A percentile compares a stretch with the other conserved stretches of the same genome.
phyloP scores from a whole-genome alignment of 2,888 invertebrate species.

The Drosophila limbata region DNA sequence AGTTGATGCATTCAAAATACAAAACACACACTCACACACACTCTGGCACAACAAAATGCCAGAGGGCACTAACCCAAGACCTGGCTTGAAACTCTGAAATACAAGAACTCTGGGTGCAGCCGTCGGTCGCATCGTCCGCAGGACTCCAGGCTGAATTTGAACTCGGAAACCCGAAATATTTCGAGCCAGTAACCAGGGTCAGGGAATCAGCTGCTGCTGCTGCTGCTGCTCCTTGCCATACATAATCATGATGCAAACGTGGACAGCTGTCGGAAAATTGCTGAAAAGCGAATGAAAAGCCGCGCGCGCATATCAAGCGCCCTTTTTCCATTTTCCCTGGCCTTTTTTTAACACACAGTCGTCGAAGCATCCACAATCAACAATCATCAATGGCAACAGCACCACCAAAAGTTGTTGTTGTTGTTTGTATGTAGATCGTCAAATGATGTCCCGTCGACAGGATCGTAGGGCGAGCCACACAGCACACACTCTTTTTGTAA shows the following conservation, averaged over 20 bases:
- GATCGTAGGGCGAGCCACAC: conserved; percentile 50
- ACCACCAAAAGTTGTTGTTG: conserved; percentile 34
- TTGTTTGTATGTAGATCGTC: conserved; percentile 63
- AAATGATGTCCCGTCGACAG: conserved; percentile 66
- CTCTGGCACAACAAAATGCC: conserved; percentile 44
- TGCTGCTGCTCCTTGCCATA: conserved; percentile 27
- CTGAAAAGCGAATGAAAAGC: conserved; percentile 76
- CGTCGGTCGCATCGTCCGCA: conserved; percentile 42
- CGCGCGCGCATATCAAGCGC: conserved; percentile 53
- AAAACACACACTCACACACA: conserved; percentile 25
- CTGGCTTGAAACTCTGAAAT: conserved; percentile 58
- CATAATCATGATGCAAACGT: conserved; percentile 66
- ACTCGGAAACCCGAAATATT: conserved; percentile 17
- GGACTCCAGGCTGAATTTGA: conserved; percentile 18
- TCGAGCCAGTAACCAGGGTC: conserved; percentile 56
- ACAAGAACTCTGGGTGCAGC: conserved; percentile 73
- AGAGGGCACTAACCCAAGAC: conserved; percentile 71
- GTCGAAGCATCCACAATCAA: conserved; percentile 49
- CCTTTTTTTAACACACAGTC: conserved; percentile 29
- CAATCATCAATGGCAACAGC: conserved; percentile 55
- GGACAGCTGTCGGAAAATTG: conserved; percentile 77
- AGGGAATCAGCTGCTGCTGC: conserved; percentile 73
- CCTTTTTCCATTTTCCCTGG: conserved; percentile 44
- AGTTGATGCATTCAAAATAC: conserved; percentile 68
- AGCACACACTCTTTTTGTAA: conserved; percentile 32